These are phyloP conservation scores for Drosophila oshimai DNA, from an alignment of 1,140 invertebrate genomes.

Conservation along the genomic window DNA sequence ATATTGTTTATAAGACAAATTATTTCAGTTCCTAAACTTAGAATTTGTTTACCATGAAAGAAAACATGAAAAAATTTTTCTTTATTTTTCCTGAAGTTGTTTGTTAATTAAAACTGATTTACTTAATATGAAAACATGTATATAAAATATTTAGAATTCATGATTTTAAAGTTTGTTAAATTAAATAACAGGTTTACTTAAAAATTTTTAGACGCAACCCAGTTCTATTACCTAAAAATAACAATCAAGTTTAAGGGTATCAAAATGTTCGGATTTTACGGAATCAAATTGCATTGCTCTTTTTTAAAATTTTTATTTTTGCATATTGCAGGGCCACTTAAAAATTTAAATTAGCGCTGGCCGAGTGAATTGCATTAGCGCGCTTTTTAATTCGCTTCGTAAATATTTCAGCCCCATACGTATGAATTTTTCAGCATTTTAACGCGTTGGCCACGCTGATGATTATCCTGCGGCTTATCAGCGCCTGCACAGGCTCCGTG, in stretches of 20 bases:
- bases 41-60: no score
- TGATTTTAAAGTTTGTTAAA: no score
- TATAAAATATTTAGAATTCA: no score
- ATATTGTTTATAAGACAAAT: no score
- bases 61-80: no score
- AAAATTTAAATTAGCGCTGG: slow-evolving; percentile 71
- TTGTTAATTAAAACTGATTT: no score
- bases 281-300: not conserved
- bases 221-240: no score
- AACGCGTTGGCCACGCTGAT: slow-evolving; percentile 56
- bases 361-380: slow-evolving; percentile 61
- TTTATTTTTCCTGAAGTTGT: no score
- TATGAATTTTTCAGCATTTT: slow-evolving; percentile 69
- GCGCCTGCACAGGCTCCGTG: slow-evolving; percentile 20
- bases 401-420: slow-evolving; percentile 54
- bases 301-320: slow-evolving; percentile 1
- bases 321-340: slow-evolving; percentile 51
- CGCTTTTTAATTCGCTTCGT: slow-evolving; percentile 65
- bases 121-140: no score
- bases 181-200: no score
- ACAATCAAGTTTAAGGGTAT: not conserved
- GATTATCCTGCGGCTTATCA: slow-evolving; percentile 74
- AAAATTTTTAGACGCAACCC: no score
- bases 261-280: not conserved
- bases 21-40: no score